A percentile compares a stretch with the other conserved stretches of the same genome.
These are phyloP conservation scores for Lynx canadensis DNA, from an alignment of 2,113 vertebrate species.

Conservation along the genomic window DNA sequence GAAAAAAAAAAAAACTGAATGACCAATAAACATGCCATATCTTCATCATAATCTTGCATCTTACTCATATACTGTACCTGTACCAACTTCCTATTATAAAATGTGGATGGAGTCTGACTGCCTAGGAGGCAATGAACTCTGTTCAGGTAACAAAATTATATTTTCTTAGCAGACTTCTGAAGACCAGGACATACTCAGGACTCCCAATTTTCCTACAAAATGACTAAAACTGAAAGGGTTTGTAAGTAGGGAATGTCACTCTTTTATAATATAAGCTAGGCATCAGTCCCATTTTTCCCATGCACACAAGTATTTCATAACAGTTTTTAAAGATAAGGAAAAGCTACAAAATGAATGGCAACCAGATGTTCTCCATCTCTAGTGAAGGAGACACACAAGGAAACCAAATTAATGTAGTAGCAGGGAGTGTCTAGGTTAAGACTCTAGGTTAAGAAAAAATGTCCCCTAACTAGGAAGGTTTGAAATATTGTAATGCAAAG, in stretches of 20 bases:
- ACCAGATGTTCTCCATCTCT: neutral
- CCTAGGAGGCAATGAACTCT: neutral
- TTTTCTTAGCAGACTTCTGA: neutral
- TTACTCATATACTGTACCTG: neutral
- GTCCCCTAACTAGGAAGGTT: neutral
- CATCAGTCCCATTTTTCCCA: too few species aligned
- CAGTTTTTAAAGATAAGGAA: conserved; percentile 26
- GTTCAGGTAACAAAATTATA: neutral
- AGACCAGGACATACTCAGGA: neutral
- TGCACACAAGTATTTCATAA: neutral
- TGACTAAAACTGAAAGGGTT: neutral
- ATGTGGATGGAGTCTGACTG: neutral
- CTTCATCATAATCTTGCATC: neutral
- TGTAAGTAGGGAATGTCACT: neutral
- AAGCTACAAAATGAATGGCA: neutral
- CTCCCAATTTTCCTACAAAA: neutral
- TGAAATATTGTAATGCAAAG: neutral
- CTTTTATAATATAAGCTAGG: neutral
- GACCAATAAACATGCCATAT: neutral
- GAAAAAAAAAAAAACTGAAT: neutral
- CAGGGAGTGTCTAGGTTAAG: neutral
- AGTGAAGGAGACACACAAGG: neutral
- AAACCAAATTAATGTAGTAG: neutral
- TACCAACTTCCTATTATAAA: neutral
- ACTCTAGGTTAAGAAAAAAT: neutral